Percentiles rank a stretch among this genome's conserved stretches.
phyloP scores from a whole-genome alignment of 2,113 vertebrate species.

The Herpailurus yagouaroundi region DNA sequence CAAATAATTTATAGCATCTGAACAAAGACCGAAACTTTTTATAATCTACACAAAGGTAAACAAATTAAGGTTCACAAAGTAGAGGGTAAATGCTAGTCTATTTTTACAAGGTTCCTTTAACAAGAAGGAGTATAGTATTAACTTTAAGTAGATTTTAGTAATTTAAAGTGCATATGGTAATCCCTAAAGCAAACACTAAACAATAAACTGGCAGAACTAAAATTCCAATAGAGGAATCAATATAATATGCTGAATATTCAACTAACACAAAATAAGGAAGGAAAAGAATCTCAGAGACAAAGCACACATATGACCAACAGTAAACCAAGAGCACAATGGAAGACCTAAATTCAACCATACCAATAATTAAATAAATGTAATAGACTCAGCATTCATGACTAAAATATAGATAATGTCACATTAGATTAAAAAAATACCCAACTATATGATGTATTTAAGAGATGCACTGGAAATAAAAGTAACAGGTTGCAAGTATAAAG shows the following conservation, averaged over 20 bases:
- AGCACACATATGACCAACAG: neutral
- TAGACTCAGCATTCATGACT: neutral
- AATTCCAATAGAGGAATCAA: constrained; percentile 35
- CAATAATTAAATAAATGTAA: neutral
- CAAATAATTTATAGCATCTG: neutral
- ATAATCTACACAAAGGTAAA: constrained; percentile 32
- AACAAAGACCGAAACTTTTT: constrained; percentile 19
- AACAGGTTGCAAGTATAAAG: neutral
- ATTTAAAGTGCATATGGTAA: neutral
- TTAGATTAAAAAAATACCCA: neutral
- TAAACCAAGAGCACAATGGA: neutral
- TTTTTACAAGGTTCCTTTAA: constrained; percentile 6
- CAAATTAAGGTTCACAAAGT: neutral
- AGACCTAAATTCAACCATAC: constrained; percentile 4
- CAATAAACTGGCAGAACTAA: constrained; percentile 1
- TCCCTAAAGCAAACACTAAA: neutral
- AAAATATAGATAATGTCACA: constrained; percentile 12
- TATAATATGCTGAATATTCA: constrained; percentile 16
- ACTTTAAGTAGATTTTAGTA: constrained; percentile 15
- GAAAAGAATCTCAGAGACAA: neutral
- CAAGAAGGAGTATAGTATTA: neutral
- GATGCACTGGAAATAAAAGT: neutral
- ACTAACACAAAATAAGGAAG: constrained; percentile 14
- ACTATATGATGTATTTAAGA: neutral
- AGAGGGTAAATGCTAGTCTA: neutral